Base-by-base conservation (phyloP, 2,797 vertebrate genomes). In the Passerculus sandwichensis region DNA sequence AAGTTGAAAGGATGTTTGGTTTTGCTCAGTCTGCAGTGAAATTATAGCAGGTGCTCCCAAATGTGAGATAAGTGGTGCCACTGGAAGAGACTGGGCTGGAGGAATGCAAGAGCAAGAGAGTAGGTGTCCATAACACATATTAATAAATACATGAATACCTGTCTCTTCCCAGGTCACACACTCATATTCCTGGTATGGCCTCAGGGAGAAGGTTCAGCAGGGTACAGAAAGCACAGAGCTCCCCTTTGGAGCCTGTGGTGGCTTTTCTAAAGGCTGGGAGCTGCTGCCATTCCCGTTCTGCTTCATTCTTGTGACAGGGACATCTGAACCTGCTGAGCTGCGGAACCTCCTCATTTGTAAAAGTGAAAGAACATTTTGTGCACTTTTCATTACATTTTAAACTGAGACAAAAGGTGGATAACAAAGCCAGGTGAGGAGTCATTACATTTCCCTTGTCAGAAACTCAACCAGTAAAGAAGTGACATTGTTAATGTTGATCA, bases 401-500 rank as follows among this genome's bases (percentile, higher is more conserved):
- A 86, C 54, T 6, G 7, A 71, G 76, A 91, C 59, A 77, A 96
- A 97, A 95, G 51, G 45, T 44, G 59, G 36, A 45, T 91, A 91
- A 78, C 70, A 76, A 73, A 83, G 83, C 74, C 86, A 91, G 60
- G 44, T 50, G 21, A 91, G 61, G 75, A 86, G 85, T 91, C 95
- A 80, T 96, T 96, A 92, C 29, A 77, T 89, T 94, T 89, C 76
- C 65, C 54, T 75, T 71, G 42, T 84, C 70, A 76, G 70, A 77
- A 79, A 91, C 67, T 94, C 91, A 94, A 27, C 79, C 61, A 65
- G 81, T 84, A 69, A 88, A 83, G 83, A 87, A 85, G 13, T 44
- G 84, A 61, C 16, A 19, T 26, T 77, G 70, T 81, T 97, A 93
- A 85, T 60, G 74, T 87, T 95, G 93, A 93, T 89, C 42, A 72